Conservation (phyloP, 2,797 vertebrate genomes). For the Lemur catta region DNA sequence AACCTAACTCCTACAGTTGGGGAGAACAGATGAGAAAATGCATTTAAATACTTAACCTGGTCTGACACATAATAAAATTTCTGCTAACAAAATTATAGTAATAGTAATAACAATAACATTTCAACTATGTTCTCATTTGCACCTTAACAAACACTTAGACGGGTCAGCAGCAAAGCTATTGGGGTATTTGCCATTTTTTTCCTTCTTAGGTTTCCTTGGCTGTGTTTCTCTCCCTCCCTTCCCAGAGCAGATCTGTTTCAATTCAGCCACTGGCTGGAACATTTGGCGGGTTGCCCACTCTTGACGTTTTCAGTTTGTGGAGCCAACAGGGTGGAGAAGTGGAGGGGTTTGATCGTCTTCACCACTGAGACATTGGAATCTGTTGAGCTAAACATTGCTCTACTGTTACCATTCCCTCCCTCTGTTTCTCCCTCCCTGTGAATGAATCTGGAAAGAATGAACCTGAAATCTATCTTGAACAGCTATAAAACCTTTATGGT, state of each 20-base stretch:
- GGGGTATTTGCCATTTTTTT: slow-evolving; percentile 39
- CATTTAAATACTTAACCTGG: neutral
- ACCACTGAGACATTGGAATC: slow-evolving; percentile 80
- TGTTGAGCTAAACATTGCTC: slow-evolving; percentile 84
- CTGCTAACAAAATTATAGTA: neutral
- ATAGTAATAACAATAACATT: neutral
- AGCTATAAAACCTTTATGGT: slow-evolving; percentile 87
- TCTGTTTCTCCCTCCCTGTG: slow-evolving; percentile 79
- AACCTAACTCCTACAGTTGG: neutral
- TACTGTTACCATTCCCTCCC: slow-evolving; percentile 73
- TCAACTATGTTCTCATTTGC: slow-evolving; percentile 23
- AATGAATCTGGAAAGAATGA: slow-evolving; percentile 86
- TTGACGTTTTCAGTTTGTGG: slow-evolving; percentile 74
- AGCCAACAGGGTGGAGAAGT: slow-evolving; percentile 73
- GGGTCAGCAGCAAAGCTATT: neutral
- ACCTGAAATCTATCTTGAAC: slow-evolving; percentile 82
- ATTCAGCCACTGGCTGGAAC: slow-evolving; percentile 65
- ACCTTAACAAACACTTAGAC: neutral
- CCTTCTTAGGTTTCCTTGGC: slow-evolving; percentile 63
- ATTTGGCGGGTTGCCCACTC: slow-evolving; percentile 61
- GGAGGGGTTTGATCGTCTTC: slow-evolving; percentile 65
- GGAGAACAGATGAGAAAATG: neutral
- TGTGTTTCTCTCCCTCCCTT: slow-evolving; percentile 51
- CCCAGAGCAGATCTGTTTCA: slow-evolving; percentile 63
- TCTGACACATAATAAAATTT: neutral